Percentiles rank a stretch among this genome's conserved stretches.
These are phyloP conservation scores for Plagodis dolabraria DNA, from an alignment of 2,888 invertebrate genomes.

Conservation along the genomic window DNA sequence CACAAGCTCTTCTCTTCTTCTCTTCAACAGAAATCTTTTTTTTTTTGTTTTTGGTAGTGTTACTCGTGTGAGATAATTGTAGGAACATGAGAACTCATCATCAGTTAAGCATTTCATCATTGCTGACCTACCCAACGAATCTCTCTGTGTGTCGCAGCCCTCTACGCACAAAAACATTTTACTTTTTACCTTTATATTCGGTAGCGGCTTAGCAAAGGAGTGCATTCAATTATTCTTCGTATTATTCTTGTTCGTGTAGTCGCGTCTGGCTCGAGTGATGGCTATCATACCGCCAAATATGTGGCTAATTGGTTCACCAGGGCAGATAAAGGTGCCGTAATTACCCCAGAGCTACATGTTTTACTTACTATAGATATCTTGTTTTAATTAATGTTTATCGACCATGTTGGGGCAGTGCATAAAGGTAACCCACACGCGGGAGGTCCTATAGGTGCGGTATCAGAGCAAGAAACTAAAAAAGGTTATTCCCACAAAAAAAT, in stretches of 20 bases:
- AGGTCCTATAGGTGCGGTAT: no score
- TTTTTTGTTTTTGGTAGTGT: no score
- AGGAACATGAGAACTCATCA: no score
- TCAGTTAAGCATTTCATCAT: no score
- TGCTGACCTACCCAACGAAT: not conserved
- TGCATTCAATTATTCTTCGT: constrained; percentile 65
- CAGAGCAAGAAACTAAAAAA: no score
- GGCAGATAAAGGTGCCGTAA: constrained; percentile 24
- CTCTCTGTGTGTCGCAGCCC: constrained; percentile 46
- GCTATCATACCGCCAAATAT: constrained; percentile 56
- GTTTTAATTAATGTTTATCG: constrained; percentile 1
- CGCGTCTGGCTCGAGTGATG: constrained; percentile 55
- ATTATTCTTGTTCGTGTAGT: constrained; percentile 55
- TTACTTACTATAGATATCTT: constrained; percentile 2
- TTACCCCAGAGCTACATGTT: constrained; percentile 12
- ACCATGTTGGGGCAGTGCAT: not conserved
- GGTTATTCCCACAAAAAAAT: no score
- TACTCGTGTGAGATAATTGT: no score
- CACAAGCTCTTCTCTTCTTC: no score
- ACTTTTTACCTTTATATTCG: constrained; percentile 64
- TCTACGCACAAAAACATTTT: constrained; percentile 40
- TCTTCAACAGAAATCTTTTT: no score
- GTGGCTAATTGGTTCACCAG: constrained; percentile 51
- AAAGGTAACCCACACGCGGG: no score
- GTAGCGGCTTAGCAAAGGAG: constrained; percentile 70